Evolutionary conservation across 2,113 vertebrate genomes (phyloP).

Genomic region (Pseudolaguvia tuberculata): DNA sequence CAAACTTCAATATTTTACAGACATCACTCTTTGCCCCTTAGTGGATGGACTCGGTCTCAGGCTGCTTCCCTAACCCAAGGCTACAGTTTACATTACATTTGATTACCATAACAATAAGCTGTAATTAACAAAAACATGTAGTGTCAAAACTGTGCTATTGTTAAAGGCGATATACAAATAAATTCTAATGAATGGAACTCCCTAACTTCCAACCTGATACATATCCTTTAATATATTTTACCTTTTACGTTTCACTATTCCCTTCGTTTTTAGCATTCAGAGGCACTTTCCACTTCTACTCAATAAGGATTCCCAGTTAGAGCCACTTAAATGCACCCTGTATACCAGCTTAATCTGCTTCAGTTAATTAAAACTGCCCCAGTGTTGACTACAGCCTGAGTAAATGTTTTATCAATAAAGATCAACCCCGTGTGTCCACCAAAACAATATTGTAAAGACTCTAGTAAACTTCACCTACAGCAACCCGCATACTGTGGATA

Average conservation of each 20-base stretch:
- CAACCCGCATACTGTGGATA: background rate
- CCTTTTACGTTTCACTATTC: constrained; percentile 29
- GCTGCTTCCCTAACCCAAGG: no score
- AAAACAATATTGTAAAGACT: constrained; percentile 22
- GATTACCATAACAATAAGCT: no score
- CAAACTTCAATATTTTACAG: no score
- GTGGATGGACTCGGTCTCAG: no score
- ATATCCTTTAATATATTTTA: background rate
- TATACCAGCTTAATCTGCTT: constrained; percentile 40
- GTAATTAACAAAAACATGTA: no score
- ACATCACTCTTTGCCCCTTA: no score
- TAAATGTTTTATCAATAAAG: constrained; percentile 44
- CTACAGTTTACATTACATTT: no score
- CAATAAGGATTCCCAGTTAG: constrained; percentile 45
- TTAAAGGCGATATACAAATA: no score
- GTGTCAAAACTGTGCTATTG: no score
- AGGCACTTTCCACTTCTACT: constrained; percentile 34
- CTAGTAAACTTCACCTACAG: constrained; percentile 1
- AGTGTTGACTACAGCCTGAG: constrained; percentile 30
- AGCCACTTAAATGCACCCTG: constrained; percentile 38
- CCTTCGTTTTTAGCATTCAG: constrained; percentile 36
- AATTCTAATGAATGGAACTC: background rate
- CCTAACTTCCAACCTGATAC: background rate
- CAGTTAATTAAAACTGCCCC: constrained; percentile 42
- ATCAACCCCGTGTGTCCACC: constrained; percentile 37